Percentiles rank a stretch among this genome's conserved stretches.
Conservation (phyloP, 2,113 vertebrate species). For the Coturnix japonica region DNA sequence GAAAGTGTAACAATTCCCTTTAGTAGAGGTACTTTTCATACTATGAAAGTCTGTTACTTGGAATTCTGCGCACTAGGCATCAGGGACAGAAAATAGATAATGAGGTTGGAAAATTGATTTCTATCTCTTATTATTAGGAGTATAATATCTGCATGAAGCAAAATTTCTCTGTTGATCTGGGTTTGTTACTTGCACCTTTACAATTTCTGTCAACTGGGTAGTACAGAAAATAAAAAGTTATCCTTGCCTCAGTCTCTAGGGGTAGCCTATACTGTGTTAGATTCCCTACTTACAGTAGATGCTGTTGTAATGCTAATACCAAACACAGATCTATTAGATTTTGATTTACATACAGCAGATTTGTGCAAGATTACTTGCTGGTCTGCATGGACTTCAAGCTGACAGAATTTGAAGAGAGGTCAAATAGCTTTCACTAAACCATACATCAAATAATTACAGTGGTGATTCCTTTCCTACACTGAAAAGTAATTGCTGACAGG, state of each 20-base stretch:
- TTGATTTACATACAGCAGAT: conserved; percentile 40
- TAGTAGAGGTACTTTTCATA: neutral
- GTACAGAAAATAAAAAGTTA: neutral
- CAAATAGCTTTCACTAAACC: conserved; percentile 56
- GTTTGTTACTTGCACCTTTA: neutral
- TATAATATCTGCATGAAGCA: neutral
- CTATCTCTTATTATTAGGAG: neutral
- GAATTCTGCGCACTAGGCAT: neutral
- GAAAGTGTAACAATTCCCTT: neutral
- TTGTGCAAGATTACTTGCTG: conserved; percentile 19
- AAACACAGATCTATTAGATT: neutral
- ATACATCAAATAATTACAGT: conserved; percentile 52
- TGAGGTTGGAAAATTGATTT: neutral
- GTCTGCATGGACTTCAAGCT: conserved; percentile 28
- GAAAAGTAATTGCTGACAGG: conserved; percentile 51
- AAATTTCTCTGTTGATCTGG: conserved; percentile 6
- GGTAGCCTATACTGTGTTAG: neutral
- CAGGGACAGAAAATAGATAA: neutral
- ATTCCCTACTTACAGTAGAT: neutral
- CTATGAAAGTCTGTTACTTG: neutral
- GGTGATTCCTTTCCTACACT: neutral
- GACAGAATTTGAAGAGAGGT: conserved; percentile 47
- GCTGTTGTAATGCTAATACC: neutral
- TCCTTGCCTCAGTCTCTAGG: neutral
- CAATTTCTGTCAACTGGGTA: neutral